A percentile compares a stretch with the other conserved stretches of the same genome.
phyloP scores from a whole-genome alignment of 1,140 invertebrate species.

The Armadillidium nasatum region DNA sequence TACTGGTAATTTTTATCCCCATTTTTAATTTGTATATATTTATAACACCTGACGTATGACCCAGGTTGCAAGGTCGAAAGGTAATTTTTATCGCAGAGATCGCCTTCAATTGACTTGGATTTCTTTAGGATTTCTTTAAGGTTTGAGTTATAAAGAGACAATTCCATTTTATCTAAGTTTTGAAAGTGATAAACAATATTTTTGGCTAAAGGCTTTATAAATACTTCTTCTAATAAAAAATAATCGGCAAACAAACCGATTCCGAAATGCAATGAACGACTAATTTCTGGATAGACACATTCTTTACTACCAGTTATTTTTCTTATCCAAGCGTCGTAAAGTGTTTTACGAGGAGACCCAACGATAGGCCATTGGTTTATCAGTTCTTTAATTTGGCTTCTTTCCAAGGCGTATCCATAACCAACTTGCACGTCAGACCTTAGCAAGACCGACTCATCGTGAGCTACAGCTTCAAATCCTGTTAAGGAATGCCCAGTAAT shows the following conservation, averaged over 20 bases:
- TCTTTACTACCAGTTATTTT: conserved; percentile 26
- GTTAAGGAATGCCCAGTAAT: conserved; percentile 55
- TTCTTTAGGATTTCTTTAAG: neutral
- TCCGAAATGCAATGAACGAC: conserved; percentile 35
- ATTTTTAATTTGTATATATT: neutral
- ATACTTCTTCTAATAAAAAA: conserved; percentile 14
- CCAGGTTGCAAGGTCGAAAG: neutral
- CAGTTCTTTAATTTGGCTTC: conserved; percentile 28
- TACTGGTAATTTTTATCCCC: neutral
- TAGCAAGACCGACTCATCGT: conserved; percentile 15
- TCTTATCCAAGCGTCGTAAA: conserved; percentile 39
- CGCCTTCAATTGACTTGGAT: conserved; percentile 12
- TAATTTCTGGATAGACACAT: conserved; percentile 35
- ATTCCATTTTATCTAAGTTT: conserved; percentile 5
- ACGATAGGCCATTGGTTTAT: conserved; percentile 27
- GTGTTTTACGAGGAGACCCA: neutral
- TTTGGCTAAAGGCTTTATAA: conserved; percentile 7
- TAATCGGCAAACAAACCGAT: conserved; percentile 27
- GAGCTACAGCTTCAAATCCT: neutral
- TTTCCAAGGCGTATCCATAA: conserved; percentile 35
- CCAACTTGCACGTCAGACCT: conserved; percentile 28
- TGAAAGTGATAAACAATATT: neutral
- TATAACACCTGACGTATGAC: conserved; percentile 17
- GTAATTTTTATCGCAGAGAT: conserved; percentile 13
- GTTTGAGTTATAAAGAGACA: neutral